Conservation (phyloP, 2,797 vertebrate genomes). For the Adrianichthys oophorus region DNA sequence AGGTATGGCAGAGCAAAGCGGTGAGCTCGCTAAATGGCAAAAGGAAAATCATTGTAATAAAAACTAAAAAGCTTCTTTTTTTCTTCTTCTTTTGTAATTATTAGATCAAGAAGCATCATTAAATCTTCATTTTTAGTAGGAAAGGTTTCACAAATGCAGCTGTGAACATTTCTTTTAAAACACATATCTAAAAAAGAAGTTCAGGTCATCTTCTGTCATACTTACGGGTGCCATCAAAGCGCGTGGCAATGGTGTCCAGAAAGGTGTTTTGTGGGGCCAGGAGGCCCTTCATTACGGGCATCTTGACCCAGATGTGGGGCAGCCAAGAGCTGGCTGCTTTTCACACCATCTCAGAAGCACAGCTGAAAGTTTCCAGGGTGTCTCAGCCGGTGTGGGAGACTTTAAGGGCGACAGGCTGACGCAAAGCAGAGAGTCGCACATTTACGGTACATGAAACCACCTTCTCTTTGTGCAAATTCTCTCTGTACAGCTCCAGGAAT, state of each 20-base stretch:
- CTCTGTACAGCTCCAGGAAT: slow-evolving; percentile 29
- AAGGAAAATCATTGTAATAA: too few species aligned
- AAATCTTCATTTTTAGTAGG: slow-evolving; percentile 4
- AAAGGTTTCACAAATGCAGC: slow-evolving; percentile 4
- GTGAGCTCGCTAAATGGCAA: neutral
- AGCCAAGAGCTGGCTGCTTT: slow-evolving; percentile 50
- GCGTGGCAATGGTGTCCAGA: slow-evolving; percentile 81
- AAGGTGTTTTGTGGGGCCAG: slow-evolving; percentile 85
- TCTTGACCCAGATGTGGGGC: slow-evolving; percentile 68
- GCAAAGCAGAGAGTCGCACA: slow-evolving; percentile 42
- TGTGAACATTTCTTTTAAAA: neutral
- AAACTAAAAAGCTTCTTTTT: too few species aligned
- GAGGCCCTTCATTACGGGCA: slow-evolving; percentile 86
- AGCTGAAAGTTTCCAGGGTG: slow-evolving; percentile 36
- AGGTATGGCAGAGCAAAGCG: slow-evolving; percentile 31
- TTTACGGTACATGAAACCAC: slow-evolving; percentile 47
- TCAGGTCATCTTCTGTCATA: slow-evolving; percentile 19
- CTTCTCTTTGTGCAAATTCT: slow-evolving; percentile 30
- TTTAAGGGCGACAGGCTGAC: slow-evolving; percentile 36
- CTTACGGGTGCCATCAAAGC: slow-evolving; percentile 84
- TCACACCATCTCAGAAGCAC: slow-evolving; percentile 72
- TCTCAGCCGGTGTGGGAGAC: slow-evolving; percentile 37
- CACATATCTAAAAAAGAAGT: neutral
- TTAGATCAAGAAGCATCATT: neutral
- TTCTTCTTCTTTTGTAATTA: neutral